Percentiles rank a stretch among this genome's conserved stretches.
Conservation (phyloP, 2,113 vertebrate genomes). For the Varanus komodoensis region DNA sequence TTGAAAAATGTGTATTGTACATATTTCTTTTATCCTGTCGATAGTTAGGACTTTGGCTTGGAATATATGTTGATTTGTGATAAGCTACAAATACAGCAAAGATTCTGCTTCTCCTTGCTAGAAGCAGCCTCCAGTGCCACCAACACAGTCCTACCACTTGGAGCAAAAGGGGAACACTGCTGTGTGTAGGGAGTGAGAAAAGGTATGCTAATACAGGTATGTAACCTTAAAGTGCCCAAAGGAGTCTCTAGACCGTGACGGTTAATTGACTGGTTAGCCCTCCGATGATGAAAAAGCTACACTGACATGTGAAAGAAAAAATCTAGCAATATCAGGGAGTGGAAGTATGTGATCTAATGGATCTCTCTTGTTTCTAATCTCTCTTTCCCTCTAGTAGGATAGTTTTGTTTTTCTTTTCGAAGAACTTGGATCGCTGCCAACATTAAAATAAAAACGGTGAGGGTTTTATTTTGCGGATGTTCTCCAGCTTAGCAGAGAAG, state of each 20-base stretch:
- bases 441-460: slow-evolving; percentile 32
- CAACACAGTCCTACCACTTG: background rate
- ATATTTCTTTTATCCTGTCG: background rate
- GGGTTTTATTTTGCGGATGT: slow-evolving; percentile 46
- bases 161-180: background rate
- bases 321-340: slow-evolving; percentile 38
- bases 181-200: background rate
- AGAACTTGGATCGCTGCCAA: slow-evolving; percentile 1
- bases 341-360: slow-evolving; percentile 41
- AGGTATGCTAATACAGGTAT: background rate
- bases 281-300: background rate
- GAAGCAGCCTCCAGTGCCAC: background rate
- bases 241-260: background rate
- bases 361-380: slow-evolving; percentile 72
- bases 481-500: slow-evolving; percentile 62
- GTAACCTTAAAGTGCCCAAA: slow-evolving; percentile 9
- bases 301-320: slow-evolving; percentile 5
- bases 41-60: accelerated
- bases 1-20: background rate
- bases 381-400: slow-evolving; percentile 47
- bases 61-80: accelerated
- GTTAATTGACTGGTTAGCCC: background rate
- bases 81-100: accelerated
- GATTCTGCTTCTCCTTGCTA: background rate
- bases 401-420: slow-evolving; percentile 67